Percentiles rank a stretch among this genome's conserved stretches.
Evolutionary conservation across 1,140 invertebrate genomes (phyloP).

Genomic region (Polypedilum pembai): DNA sequence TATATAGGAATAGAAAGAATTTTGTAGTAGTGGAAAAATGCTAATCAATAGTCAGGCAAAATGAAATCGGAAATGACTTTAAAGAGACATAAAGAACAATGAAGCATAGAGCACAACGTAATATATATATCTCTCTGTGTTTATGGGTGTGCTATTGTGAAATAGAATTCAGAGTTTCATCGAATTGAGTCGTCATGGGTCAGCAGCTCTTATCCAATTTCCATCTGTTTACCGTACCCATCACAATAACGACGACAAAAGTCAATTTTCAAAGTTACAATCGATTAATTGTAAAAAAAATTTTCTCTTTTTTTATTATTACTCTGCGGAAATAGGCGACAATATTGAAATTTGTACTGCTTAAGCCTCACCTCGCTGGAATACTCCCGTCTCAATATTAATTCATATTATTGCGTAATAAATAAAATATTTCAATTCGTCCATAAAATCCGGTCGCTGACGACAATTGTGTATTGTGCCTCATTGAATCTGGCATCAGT

Average conservation of each 20-base stretch:
- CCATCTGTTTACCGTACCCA: slow-evolving; percentile 15
- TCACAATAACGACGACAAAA: background rate
- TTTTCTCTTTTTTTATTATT: background rate
- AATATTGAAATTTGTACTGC: slow-evolving; percentile 15
- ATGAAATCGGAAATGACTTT: background rate
- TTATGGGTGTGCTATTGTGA: slow-evolving; percentile 2
- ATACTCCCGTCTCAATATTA: background rate
- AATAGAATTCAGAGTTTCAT: background rate
- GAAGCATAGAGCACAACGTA: background rate
- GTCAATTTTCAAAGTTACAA: background rate
- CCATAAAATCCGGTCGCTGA: slow-evolving; percentile 9
- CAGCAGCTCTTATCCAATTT: background rate
- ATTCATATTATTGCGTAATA: background rate
- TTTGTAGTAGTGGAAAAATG: background rate
- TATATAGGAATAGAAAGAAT: no score
- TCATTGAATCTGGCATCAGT: no score
- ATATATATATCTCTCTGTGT: background rate
- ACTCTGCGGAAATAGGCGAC: slow-evolving; percentile 23
- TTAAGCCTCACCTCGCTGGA: background rate
- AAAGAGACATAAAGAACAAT: background rate
- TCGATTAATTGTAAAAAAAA: background rate
- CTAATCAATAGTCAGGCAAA: background rate
- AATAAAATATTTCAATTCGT: background rate
- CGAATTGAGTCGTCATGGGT: background rate
- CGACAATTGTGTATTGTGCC: no score